phyloP scores from a whole-genome alignment of 2,797 vertebrate species.

The Falco peregrinus region DNA sequence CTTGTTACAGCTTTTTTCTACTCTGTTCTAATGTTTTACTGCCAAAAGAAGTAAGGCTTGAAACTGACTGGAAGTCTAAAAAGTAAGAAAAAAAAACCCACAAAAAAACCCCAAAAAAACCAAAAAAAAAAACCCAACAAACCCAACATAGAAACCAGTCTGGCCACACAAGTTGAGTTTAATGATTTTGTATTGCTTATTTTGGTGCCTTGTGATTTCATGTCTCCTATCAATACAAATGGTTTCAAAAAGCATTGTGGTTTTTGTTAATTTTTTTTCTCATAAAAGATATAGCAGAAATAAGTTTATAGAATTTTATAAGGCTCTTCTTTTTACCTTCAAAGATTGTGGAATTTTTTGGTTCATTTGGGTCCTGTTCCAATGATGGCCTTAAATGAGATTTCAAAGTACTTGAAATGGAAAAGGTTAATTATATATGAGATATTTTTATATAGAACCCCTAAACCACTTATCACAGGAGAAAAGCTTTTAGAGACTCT shows the following conservation, averaged over 20 bases:
- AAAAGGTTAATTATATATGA: background rate
- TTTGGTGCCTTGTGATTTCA: background rate
- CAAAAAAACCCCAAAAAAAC: too few relatives aligned
- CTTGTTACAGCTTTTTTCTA: background rate
- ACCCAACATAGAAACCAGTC: background rate
- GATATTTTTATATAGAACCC: background rate
- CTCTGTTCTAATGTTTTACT: background rate
- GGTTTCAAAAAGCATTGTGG: background rate
- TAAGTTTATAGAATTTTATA: background rate
- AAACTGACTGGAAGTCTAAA: background rate
- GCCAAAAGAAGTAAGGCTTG: background rate
- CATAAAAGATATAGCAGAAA: background rate
- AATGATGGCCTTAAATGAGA: background rate
- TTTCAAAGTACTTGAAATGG: constrained; percentile 10
- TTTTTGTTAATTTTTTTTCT: background rate
- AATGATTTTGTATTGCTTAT: background rate
- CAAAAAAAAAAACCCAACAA: too few relatives aligned
- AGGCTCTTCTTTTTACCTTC: background rate
- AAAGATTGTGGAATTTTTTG: background rate
- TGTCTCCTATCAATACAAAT: background rate
- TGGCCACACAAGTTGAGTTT: background rate
- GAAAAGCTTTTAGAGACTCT: constrained; percentile 21
- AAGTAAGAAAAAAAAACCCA: background rate
- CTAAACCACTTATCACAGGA: background rate
- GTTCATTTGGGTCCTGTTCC: background rate